Percentiles rank a stretch among this genome's conserved stretches.
Conservation (phyloP, 2,113 vertebrate species). For the Pygoscelis adeliae region DNA sequence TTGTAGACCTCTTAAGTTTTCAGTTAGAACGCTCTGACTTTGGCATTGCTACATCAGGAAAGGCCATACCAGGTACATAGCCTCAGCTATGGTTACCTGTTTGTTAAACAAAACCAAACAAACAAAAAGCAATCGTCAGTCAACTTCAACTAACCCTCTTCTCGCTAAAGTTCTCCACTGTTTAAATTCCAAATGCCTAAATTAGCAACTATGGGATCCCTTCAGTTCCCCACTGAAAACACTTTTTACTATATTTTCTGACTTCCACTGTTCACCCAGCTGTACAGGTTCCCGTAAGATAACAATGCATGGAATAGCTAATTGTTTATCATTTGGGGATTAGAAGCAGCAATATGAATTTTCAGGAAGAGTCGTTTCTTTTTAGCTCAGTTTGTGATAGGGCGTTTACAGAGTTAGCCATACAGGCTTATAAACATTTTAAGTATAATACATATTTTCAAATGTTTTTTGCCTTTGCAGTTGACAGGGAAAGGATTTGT, state of each 20-base stretch:
- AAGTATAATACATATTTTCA: background rate
- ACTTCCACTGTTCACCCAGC: background rate
- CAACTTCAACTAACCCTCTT: background rate
- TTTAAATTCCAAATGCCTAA: background rate
- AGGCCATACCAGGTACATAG: background rate
- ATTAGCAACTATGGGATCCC: background rate
- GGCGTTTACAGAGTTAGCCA: background rate
- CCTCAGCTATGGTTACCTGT: background rate
- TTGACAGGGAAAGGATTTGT: background rate
- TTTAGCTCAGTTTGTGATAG: background rate
- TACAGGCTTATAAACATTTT: background rate
- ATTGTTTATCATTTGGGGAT: background rate
- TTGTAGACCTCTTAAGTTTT: background rate
- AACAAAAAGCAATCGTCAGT: background rate
- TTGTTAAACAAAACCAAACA: background rate
- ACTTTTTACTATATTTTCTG: background rate
- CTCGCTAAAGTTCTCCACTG: background rate
- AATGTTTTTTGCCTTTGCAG: background rate
- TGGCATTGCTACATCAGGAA: background rate
- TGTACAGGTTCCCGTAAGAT: background rate
- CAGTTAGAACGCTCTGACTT: background rate
- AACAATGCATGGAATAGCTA: rapidly evolving
- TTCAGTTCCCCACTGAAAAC: background rate
- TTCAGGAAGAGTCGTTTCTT: background rate
- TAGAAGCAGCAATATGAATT: background rate